phyloP scores from a whole-genome alignment of 2,797 vertebrate species.

The Allobates femoralis region DNA sequence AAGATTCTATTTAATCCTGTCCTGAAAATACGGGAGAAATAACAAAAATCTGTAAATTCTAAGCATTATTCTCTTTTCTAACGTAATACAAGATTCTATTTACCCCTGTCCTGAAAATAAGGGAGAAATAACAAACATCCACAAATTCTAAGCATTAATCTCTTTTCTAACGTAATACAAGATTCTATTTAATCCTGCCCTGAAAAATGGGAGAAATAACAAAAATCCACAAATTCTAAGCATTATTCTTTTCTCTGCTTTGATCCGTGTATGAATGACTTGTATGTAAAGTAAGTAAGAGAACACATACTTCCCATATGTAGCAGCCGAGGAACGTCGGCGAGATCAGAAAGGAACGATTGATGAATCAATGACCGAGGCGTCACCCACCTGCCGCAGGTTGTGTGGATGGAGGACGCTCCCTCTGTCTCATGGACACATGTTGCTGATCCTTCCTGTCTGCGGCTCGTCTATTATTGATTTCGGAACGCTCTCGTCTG shows the following conservation, averaged over 20 bases:
- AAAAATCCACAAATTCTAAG: neutral
- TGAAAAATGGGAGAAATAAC: too few species aligned
- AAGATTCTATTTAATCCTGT: too few species aligned
- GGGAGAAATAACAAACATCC: too few species aligned
- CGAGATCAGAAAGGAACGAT: neutral
- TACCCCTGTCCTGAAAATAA: too few species aligned
- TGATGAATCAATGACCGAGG: neutral
- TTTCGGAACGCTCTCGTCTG: neutral
- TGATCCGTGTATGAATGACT: neutral
- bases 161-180: too few species aligned
- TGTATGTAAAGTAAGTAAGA: neutral
- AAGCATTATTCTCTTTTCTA: too few species aligned
- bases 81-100: too few species aligned
- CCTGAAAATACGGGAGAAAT: too few species aligned
- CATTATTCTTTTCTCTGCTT: neutral
- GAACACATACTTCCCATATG: neutral
- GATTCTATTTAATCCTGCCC: too few species aligned
- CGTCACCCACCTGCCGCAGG: neutral
- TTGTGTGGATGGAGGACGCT: neutral
- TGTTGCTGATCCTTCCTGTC: conserved; percentile 18
- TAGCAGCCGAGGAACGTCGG: neutral
- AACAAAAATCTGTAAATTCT: too few species aligned
- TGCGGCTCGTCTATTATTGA: conserved; percentile 23
- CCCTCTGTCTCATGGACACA: neutral
- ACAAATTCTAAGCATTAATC: too few species aligned